A percentile compares a stretch with the other conserved stretches of the same genome.
phyloP scores from a whole-genome alignment of 2,113 vertebrate species.

The Saccopteryx leptura region DNA sequence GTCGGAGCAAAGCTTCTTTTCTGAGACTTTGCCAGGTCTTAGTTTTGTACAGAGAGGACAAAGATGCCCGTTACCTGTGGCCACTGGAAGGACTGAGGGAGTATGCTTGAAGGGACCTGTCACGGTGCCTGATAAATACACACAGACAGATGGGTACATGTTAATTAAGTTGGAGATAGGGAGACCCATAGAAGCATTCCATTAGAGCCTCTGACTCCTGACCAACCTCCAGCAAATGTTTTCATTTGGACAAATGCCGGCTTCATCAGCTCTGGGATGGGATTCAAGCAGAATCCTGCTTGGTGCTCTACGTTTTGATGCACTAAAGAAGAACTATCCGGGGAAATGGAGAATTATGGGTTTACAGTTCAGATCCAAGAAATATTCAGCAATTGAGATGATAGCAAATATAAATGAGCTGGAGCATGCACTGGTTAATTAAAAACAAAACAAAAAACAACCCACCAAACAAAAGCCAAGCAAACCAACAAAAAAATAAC shows the following conservation, averaged over 20 bases:
- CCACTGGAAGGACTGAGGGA: neutral
- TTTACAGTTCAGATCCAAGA: constrained; percentile 66
- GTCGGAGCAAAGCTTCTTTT: neutral
- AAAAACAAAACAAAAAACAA: neutral
- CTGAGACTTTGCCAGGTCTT: neutral
- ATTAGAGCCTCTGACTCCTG: neutral
- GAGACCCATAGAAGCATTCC: neutral
- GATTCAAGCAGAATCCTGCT: constrained; percentile 58
- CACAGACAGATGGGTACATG: neutral
- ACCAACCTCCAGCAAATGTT: constrained; percentile 32
- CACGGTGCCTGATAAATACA: rapidly evolving
- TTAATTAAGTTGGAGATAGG: neutral
- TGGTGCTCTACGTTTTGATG: constrained; percentile 20
- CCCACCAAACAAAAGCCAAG: constrained; percentile 9
- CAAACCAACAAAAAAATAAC: constrained; percentile 35
- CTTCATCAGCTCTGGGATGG: constrained; percentile 38
- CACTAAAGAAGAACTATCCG: constrained; percentile 45
- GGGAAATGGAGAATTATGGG: constrained; percentile 8
- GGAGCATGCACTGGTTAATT: constrained; percentile 70
- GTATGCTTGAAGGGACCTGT: neutral
- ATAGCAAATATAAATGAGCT: constrained; percentile 79
- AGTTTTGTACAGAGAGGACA: neutral
- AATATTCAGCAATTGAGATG: constrained; percentile 72
- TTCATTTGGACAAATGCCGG: constrained; percentile 37
- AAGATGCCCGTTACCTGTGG: neutral